A percentile compares a stretch with the other conserved stretches of the same genome.
Conservation (phyloP, 2,797 vertebrate species). For the Loris lydekkerianus region DNA sequence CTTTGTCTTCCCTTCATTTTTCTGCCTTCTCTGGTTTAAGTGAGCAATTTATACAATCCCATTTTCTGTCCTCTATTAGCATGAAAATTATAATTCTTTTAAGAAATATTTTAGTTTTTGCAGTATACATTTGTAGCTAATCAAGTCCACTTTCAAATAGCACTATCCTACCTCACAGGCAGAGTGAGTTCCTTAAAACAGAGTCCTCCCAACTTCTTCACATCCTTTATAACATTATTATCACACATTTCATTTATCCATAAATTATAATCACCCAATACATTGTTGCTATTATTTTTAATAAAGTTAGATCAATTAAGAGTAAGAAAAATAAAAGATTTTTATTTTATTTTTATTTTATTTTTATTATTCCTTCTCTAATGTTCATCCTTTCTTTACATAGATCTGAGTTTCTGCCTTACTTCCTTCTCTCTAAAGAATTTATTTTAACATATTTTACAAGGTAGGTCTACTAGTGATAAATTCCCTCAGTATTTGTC, state of each 20-base stretch:
- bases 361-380: slow-evolving; percentile 9
- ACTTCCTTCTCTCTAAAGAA: neutral
- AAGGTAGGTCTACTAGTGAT: neutral
- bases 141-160: neutral
- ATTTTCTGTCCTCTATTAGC: neutral
- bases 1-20: neutral
- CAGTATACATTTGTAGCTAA: neutral
- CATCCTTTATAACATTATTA: too few species aligned
- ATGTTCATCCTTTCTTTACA: neutral
- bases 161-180: neutral
- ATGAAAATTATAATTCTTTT: neutral
- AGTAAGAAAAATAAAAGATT: neutral
- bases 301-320: neutral
- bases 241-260: neutral
- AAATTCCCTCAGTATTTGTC: neutral
- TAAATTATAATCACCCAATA: neutral
- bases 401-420: neutral
- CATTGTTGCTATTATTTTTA: neutral
- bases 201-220: neutral
- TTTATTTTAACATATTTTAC: slow-evolving; percentile 12
- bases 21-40: neutral
- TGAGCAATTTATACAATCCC: neutral
- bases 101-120: neutral
- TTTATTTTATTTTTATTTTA: neutral
- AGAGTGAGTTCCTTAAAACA: fast-evolving